Conservation (phyloP, 2,888 invertebrate species). For the Clanis bilineata region DNA sequence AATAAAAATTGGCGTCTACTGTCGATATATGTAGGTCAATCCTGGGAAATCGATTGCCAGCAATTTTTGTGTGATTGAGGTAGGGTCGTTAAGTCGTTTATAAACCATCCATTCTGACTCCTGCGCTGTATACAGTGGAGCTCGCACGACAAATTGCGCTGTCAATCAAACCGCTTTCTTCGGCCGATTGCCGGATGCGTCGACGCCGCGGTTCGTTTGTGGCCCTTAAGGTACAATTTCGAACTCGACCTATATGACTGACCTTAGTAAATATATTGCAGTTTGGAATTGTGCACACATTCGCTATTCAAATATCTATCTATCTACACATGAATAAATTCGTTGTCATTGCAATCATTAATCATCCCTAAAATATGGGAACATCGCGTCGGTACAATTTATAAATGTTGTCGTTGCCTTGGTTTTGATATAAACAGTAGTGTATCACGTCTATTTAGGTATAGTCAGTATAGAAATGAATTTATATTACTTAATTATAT, state of each 20-base stretch:
- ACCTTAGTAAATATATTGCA: not conserved
- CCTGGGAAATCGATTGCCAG: not conserved
- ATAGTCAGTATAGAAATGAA: too few relatives aligned
- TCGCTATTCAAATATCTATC: too few relatives aligned
- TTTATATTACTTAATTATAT: too few relatives aligned
- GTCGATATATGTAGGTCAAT: not conserved
- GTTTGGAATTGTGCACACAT: not conserved
- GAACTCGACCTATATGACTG: too few relatives aligned
- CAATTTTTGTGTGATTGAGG: not conserved
- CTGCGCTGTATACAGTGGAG: not conserved
- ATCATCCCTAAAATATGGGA: too few relatives aligned
- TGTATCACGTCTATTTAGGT: too few relatives aligned
- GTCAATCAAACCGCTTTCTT: constrained; percentile 15
- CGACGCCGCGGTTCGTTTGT: not conserved
- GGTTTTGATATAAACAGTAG: too few relatives aligned
- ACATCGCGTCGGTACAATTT: too few relatives aligned
- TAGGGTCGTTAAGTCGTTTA: not conserved
- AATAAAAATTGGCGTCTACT: too few relatives aligned
- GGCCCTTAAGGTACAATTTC: not conserved
- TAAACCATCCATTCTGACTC: not conserved
- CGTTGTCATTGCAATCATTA: too few relatives aligned
- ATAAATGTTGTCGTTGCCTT: too few relatives aligned
- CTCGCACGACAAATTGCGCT: constrained; percentile 3
- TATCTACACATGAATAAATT: too few relatives aligned
- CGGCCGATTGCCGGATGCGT: not conserved